Evolutionary conservation across 2,888 invertebrate genomes (phyloP).

Genomic region (Dione juno): DNA sequence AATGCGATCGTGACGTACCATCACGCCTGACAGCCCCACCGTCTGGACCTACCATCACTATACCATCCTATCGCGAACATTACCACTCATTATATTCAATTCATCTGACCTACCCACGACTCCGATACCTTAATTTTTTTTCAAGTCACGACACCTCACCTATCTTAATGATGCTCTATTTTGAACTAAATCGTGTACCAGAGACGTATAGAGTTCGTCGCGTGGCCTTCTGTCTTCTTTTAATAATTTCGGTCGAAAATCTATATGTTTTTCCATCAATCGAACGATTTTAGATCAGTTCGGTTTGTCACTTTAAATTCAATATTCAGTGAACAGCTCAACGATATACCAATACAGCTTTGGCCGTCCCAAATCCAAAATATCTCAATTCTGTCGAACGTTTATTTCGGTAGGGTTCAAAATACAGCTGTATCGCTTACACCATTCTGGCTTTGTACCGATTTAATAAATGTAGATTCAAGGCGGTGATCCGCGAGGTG

Average conservation of each 20-base stretch:
- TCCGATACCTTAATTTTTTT: slow-evolving; percentile 53
- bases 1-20: slow-evolving; percentile 49
- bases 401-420: slow-evolving; percentile 40
- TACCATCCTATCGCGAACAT: slow-evolving; percentile 50
- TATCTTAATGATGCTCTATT: slow-evolving; percentile 70
- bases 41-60: slow-evolving; percentile 31
- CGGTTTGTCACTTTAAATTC: slow-evolving; percentile 41
- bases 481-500: slow-evolving; percentile 47
- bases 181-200: slow-evolving; percentile 62
- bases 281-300: slow-evolving; percentile 46
- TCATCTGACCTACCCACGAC: slow-evolving; percentile 54
- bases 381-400: slow-evolving; percentile 24
- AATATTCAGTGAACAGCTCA: slow-evolving; percentile 39
- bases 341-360: slow-evolving; percentile 53
- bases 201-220: slow-evolving; percentile 59
- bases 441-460: slow-evolving; percentile 31
- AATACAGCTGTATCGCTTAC: slow-evolving; percentile 29
- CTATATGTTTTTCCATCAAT: slow-evolving; percentile 39
- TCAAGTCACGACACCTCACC: slow-evolving; percentile 65
- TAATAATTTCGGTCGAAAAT: slow-evolving; percentile 47
- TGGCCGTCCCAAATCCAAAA: slow-evolving; percentile 47
- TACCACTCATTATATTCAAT: slow-evolving; percentile 56
- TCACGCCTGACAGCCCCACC: slow-evolving; percentile 46
- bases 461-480: slow-evolving; percentile 44
- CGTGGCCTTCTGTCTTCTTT: slow-evolving; percentile 58